phyloP scores from a whole-genome alignment of 2,888 invertebrate species.

The Morpho achilles region DNA sequence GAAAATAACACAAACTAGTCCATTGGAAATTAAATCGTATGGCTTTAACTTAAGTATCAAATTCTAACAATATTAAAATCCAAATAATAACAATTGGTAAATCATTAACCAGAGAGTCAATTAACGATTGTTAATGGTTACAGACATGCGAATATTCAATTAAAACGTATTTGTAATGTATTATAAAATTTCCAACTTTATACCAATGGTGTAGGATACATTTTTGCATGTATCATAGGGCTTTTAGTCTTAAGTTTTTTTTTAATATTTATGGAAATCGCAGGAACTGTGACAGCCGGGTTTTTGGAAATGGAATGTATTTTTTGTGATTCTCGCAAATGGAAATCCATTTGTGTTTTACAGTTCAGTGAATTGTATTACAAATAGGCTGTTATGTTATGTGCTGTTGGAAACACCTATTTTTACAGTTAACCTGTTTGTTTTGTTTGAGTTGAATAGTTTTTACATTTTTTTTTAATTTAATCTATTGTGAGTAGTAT shows the following conservation, averaged over 20 bases:
- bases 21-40: slow-evolving; percentile 3
- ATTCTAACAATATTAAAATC: slow-evolving; percentile 1
- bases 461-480: too few species aligned
- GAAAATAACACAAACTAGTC: not conserved
- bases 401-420: not conserved
- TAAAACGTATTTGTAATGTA: slow-evolving; percentile 25
- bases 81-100: slow-evolving; percentile 24
- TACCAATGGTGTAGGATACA: not conserved
- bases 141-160: slow-evolving; percentile 36
- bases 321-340: not conserved
- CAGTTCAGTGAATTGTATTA: too few species aligned
- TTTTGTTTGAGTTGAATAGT: too few species aligned
- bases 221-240: not conserved
- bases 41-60: not conserved
- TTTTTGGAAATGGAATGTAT: slow-evolving; percentile 11
- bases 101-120: slow-evolving; percentile 29
- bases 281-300: slow-evolving; percentile 17
- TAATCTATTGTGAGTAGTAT: too few species aligned
- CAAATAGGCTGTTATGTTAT: too few species aligned
- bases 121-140: slow-evolving; percentile 34
- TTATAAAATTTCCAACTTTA: slow-evolving; percentile 12
- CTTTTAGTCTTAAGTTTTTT: slow-evolving; percentile 8
- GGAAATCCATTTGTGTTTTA: not conserved
- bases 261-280: slow-evolving; percentile 20
- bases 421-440: not conserved